Conservation (phyloP, 1,140 invertebrate species). For the Tetranychus urticae region DNA sequence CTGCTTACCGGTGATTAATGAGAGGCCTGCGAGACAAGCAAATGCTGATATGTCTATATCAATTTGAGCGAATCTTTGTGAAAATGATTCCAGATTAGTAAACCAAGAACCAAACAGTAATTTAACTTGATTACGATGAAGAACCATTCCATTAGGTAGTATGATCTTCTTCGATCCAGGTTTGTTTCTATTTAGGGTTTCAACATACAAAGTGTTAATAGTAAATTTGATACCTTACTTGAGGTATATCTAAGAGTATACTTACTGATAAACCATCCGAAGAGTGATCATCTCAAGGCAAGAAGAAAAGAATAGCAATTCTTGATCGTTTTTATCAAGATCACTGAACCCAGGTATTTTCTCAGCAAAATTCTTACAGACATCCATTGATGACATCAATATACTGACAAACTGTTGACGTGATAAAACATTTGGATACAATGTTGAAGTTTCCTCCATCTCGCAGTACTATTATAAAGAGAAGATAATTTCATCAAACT, state of each 20-base stretch:
- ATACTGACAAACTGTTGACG: conserved; percentile 26
- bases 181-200: background rate
- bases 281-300: conserved; percentile 78
- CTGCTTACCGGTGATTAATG: conserved; percentile 60
- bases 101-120: conserved; percentile 83
- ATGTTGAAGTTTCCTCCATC: too few relatives aligned
- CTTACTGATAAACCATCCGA: conserved; percentile 55
- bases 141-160: conserved; percentile 1
- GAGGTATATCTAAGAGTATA: background rate
- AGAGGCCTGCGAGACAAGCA: conserved; percentile 77
- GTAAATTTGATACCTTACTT: too few relatives aligned
- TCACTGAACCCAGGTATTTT: conserved; percentile 80
- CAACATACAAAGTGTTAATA: too few relatives aligned
- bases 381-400: conserved; percentile 69
- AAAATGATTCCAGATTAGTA: conserved; percentile 69
- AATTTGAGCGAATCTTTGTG: conserved; percentile 56
- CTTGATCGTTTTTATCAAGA: conserved; percentile 59
- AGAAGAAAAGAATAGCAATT: conserved; percentile 78
- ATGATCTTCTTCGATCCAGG: background rate
- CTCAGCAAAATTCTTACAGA: conserved; percentile 70
- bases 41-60: conserved; percentile 83
- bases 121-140: conserved; percentile 64
- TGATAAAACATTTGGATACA: too few relatives aligned
- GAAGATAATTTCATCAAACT: background rate
- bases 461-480: background rate